Conservation (phyloP, 2,888 invertebrate species). For the Therioaphis trifolii region DNA sequence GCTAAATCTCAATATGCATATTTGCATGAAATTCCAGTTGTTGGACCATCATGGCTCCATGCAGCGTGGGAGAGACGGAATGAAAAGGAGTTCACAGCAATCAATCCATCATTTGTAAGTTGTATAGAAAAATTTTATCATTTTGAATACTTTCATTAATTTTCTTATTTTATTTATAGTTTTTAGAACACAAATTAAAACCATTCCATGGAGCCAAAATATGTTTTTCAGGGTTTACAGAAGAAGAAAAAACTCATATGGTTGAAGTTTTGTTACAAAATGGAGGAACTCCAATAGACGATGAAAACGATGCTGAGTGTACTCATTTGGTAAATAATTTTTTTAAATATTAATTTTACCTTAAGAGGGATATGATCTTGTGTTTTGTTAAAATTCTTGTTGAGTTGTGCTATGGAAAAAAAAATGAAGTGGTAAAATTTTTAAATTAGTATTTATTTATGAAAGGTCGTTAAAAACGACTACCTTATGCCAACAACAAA, state of each 20-base stretch:
- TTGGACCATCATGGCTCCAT: slow-evolving; percentile 89
- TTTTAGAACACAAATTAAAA: slow-evolving; percentile 78
- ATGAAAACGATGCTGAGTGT: slow-evolving; percentile 83
- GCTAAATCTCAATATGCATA: slow-evolving; percentile 95
- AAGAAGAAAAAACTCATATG: slow-evolving; percentile 92
- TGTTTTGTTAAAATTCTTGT: neutral
- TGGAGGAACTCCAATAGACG: slow-evolving; percentile 81
- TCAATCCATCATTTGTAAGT: slow-evolving; percentile 72
- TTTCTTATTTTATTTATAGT: slow-evolving; percentile 53
- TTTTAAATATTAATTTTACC: neutral
- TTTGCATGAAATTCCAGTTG: slow-evolving; percentile 88
- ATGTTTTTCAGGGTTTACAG: slow-evolving; percentile 89
- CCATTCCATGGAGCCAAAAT: slow-evolving; percentile 89
- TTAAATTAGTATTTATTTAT: slow-evolving; percentile 8
- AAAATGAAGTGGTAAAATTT: neutral
- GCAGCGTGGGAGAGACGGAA: slow-evolving; percentile 86
- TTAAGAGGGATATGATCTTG: slow-evolving; percentile 10
- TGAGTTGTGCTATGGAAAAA: neutral
- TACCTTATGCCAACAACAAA: neutral
- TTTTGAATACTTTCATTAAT: neutral
- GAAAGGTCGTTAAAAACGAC: neutral
- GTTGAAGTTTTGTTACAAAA: slow-evolving; percentile 87
- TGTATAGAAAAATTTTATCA: neutral
- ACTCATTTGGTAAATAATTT: slow-evolving; percentile 83
- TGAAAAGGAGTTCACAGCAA: slow-evolving; percentile 78